Evolutionary conservation across 2,113 vertebrate genomes (phyloP).

Genomic region (Rhodinocichla rosea): DNA sequence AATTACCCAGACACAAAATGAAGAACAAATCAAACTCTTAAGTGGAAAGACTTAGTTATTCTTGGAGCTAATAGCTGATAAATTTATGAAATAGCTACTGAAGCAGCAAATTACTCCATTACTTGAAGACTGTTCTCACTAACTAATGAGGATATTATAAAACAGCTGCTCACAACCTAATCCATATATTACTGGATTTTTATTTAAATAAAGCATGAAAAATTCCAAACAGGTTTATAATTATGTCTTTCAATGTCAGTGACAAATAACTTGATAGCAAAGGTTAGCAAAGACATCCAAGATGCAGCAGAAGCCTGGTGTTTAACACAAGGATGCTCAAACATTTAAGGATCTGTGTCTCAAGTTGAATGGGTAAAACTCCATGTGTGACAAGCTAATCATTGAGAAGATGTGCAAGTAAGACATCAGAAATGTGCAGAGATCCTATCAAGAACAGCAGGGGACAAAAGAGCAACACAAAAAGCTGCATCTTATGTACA

Average conservation of each 20-base stretch:
- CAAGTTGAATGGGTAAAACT: not conserved
- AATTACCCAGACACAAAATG: not conserved
- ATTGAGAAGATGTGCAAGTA: not conserved
- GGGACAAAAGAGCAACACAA: not conserved
- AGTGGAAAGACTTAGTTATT: not conserved
- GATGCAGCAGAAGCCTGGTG: not conserved
- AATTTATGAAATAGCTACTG: conserved; percentile 22
- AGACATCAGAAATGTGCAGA: not conserved
- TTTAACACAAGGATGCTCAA: not conserved
- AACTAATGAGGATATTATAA: not conserved
- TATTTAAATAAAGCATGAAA: not conserved
- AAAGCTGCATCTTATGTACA: not conserved
- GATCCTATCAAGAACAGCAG: not conserved
- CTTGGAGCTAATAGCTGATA: conserved; percentile 6
- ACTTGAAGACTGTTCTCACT: not conserved
- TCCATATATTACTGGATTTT: not conserved
- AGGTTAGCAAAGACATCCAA: not conserved
- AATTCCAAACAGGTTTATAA: not conserved
- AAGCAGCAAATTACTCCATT: not conserved
- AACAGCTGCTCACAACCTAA: not conserved
- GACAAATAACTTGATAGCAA: not conserved
- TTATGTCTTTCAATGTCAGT: not conserved
- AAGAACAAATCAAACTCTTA: conserved; percentile 1
- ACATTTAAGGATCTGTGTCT: not conserved
- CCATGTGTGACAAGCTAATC: not conserved